Base-by-base conservation (phyloP, 2,888 invertebrate species). In the Cephus pulcher region DNA sequence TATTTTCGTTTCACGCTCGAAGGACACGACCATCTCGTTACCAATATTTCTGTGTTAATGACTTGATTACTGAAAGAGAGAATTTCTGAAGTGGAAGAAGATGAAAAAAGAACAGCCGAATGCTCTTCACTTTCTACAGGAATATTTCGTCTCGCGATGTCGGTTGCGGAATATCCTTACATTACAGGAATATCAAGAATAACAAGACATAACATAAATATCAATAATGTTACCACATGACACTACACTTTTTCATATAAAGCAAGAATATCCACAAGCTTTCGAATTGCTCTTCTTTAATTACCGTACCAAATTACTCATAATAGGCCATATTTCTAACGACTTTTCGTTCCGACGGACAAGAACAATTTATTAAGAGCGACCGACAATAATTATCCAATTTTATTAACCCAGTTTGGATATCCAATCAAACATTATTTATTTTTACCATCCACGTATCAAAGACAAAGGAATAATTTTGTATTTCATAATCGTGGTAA, bases 21-120 rank as follows among this genome's bases (percentile, higher is more conserved):
- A 32, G 71, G 71, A 32, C 71, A 4, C 9, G 23, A 56, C 23
- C 56, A 23, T 56, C 56, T 23, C 56, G 56, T 56, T 56, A 56
- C 56, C 56, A 56, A 15, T 23, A 56, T 56, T 23, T 56, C 56
- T 56, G 56, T 56, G 56, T 23, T 56, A 56, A 83, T 79, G 75
- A 71, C 76, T 71, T 77, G 74, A 76, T 69, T 77, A 76, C 77
- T 56, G 68, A 73, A 56, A 9, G 56, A 56, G 56, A 56, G 56
- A 56, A 56, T 56, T 56, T 23, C 56, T 23, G 56, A 23, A 56
- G 56, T 56, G 23, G 2, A 56, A 56, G 56, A 56, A 23, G 56
- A 56, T 23, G 12, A 56, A 23, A 56, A 56, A 40, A 56, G 23
- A 56, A 56, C 56, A 56, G 23, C 56, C 23, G 6, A 56, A 56